Conservation (phyloP, 2,113 vertebrate species). For the Strigops habroptila region DNA sequence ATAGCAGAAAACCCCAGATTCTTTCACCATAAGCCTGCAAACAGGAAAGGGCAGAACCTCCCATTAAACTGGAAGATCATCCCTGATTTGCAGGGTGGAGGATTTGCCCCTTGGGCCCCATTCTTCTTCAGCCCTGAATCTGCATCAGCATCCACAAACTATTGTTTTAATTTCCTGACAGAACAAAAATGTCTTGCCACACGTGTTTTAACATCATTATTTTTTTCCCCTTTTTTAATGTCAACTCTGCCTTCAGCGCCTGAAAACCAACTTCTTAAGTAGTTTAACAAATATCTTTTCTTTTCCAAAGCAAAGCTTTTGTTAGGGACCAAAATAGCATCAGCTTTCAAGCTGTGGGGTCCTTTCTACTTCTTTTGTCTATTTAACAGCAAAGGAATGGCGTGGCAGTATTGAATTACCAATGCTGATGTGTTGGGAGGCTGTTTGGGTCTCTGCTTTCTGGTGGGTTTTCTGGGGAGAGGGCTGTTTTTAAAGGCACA, state of each 20-base stretch:
- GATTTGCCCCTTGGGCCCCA: not conserved
- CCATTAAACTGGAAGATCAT: not conserved
- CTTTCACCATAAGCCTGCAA: not conserved
- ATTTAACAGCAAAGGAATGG: not conserved
- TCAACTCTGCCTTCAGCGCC: not conserved
- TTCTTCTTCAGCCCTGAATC: not conserved
- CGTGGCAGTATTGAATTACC: not conserved
- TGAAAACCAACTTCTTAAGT: slow-evolving; percentile 24
- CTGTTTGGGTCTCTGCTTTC: not conserved
- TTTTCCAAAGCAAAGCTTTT: slow-evolving; percentile 13
- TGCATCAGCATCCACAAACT: not conserved
- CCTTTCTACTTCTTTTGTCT: slow-evolving; percentile 24
- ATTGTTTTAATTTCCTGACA: not conserved
- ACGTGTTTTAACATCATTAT: not conserved
- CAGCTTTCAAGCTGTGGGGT: slow-evolving; percentile 40
- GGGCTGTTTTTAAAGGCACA: not conserved
- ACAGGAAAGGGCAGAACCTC: not conserved
- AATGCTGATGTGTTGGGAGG: not conserved
- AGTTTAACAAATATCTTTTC: not conserved
- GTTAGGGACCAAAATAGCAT: not conserved
- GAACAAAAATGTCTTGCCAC: not conserved
- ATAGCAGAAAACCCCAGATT: not conserved
- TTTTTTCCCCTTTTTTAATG: not conserved
- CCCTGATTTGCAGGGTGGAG: not conserved
- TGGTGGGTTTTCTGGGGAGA: not conserved